These are phyloP conservation scores for Parapristionchus giblindavisi DNA, from an alignment of 2,888 invertebrate species.

Conservation along the genomic window DNA sequence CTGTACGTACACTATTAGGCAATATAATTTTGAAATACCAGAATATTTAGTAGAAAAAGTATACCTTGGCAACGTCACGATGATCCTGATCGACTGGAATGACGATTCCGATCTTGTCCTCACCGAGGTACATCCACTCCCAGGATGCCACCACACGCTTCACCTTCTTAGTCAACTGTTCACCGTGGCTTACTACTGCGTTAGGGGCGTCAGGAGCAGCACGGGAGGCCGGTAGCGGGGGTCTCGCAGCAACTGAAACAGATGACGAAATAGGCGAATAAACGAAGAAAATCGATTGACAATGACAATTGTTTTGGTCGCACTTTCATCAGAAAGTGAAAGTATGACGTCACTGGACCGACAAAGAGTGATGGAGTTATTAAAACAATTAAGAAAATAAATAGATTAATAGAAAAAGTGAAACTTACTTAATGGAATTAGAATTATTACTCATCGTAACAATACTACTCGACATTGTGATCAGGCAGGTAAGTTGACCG, in stretches of 20 bases:
- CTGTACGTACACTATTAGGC: too few species aligned
- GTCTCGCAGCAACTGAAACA: slow-evolving; percentile 37
- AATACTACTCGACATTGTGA: slow-evolving; percentile 38
- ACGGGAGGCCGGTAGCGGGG: slow-evolving; percentile 47
- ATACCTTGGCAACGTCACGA: slow-evolving; percentile 48
- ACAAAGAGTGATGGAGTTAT: background rate
- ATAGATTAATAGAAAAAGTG: background rate
- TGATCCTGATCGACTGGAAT: slow-evolving; percentile 51
- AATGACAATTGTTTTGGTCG: background rate
- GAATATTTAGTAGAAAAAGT: too few species aligned
- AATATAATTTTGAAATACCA: too few species aligned
- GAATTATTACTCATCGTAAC: slow-evolving; percentile 34
- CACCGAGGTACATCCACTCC: slow-evolving; percentile 47
- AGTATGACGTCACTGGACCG: background rate
- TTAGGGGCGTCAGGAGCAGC: slow-evolving; percentile 59
- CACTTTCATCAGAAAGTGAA: background rate
- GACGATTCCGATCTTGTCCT: slow-evolving; percentile 47
- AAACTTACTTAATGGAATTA: slow-evolving; percentile 35
- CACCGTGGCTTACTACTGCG: background rate
- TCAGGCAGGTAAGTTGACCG: background rate
- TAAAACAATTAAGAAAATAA: background rate
- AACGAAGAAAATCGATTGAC: background rate
- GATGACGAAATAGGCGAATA: background rate
- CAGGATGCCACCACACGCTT: slow-evolving; percentile 41
- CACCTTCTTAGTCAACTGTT: slow-evolving; percentile 25